These are phyloP conservation scores for Syrrhaptes paradoxus DNA, from an alignment of 2,113 vertebrate species.

Conservation along the genomic window DNA sequence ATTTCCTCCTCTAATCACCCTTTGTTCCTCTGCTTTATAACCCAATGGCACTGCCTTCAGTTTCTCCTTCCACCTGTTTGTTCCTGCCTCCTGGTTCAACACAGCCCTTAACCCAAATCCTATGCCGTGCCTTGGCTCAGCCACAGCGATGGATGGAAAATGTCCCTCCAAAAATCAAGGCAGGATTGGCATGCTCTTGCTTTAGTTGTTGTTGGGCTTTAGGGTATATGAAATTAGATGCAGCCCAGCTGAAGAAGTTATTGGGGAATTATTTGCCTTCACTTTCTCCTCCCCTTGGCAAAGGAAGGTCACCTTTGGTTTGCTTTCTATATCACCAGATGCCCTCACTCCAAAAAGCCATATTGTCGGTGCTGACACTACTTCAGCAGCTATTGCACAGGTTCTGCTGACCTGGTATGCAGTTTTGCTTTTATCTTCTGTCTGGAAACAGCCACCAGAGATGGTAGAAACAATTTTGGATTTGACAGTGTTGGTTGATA, in stretches of 20 bases:
- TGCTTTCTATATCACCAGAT: neutral
- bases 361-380: neutral
- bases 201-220: neutral
- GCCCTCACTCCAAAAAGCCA: neutral
- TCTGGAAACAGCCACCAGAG: neutral
- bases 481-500: neutral
- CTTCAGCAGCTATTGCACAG: neutral
- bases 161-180: neutral
- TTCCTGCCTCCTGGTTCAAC: neutral
- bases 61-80: neutral
- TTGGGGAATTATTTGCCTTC: neutral
- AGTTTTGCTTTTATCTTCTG: neutral
- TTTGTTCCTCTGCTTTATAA: neutral
- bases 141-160: neutral
- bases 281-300: neutral
- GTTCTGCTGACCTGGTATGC: neutral
- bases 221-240: neutral
- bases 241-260: neutral
- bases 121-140: neutral
- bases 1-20: neutral
- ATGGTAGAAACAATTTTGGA: neutral
- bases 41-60: neutral
- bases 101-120: neutral
- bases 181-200: neutral
- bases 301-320: neutral